Base-by-base conservation (phyloP, 2,797 vertebrate species). In the Manis crassicaudata region DNA sequence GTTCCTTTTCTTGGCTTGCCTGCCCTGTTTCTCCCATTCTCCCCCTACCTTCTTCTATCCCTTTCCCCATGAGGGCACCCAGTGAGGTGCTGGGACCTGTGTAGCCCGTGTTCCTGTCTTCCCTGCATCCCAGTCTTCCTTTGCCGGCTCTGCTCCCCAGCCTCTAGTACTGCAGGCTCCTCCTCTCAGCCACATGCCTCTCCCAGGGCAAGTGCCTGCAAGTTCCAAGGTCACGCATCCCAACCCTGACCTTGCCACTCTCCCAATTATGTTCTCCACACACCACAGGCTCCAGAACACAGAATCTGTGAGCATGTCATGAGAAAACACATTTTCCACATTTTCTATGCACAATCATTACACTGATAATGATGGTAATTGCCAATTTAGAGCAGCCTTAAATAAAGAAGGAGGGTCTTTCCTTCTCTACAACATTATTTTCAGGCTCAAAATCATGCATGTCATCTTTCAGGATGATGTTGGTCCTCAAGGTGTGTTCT, bases 361-460 rank as follows among this genome's bases (percentile, higher is more conserved):
- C 32, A 14, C 50, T 5, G 25, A 35, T 72, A 23, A 37, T 23
- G 65, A 67, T 3, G 23, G 43, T 18, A 62, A 68, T 9, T 27
- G 37, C 63, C 79, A 43, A 75, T n/a, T 72, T 32, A 29, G 18
- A 81, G 62, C 32, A 87, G 25, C 23, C 65, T 17, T 84, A 37
- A 52, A 76, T 91, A 72, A 76, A 89, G 54, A 10, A 92, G 63
- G 46, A 81, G 7, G 35, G 18, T 52, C 14, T 88, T 88, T 88
- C 27, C 65, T 50, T 73, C 40, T 85, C 68, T 80, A 23, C 83
- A 56, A 46, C 72, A 90, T 21, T 21, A 32, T 70, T 75, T 95
- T 70, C 76, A 95, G 82, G 88, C 92, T 97, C 75, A 73, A 72
- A 70, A 91, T 84, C 88, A 94, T 8, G 17, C 21, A 0, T 79